These are phyloP conservation scores for Norana najaformis DNA, from an alignment of 2,888 invertebrate genomes.

Conservation along the genomic window DNA sequence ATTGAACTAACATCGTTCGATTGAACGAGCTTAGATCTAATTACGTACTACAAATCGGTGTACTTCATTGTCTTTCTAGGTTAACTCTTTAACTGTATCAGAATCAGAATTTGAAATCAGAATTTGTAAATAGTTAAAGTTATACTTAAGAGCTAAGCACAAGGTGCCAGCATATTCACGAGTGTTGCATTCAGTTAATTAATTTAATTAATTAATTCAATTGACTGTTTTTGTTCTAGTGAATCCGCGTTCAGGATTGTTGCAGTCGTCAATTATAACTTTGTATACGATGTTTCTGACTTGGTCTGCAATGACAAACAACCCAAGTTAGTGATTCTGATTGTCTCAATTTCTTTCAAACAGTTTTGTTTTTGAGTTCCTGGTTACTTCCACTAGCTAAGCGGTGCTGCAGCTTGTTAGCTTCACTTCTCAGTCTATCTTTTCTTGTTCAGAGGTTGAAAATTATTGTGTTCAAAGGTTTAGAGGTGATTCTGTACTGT, in stretches of 20 bases:
- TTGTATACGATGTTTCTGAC: slow-evolving; percentile 93
- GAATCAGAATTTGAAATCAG: too few relatives aligned
- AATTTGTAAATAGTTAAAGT: too few relatives aligned
- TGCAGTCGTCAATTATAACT: slow-evolving; percentile 87
- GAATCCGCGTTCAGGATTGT: slow-evolving; percentile 86
- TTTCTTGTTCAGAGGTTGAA: background rate
- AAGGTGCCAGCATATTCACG: too few relatives aligned
- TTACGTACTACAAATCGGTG: too few relatives aligned
- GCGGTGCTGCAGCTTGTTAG: background rate
- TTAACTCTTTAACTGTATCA: too few relatives aligned
- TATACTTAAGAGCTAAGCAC: too few relatives aligned
- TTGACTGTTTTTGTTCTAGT: slow-evolving; percentile 58
- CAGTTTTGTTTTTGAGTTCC: background rate
- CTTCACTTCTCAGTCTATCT: background rate
- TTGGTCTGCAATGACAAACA: slow-evolving; percentile 95
- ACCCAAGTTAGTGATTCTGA: slow-evolving; percentile 68
- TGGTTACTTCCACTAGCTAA: background rate
- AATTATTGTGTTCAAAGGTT: too few relatives aligned
- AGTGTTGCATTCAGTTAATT: background rate
- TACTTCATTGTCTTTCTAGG: too few relatives aligned
- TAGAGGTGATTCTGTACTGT: too few relatives aligned
- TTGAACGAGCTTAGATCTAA: too few relatives aligned
- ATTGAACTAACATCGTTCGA: too few relatives aligned
- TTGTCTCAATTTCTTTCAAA: background rate
- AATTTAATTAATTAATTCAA: too few relatives aligned